Evolutionary conservation across 2,888 invertebrate species (phyloP).

Genomic region (Rhamphomyia laevipes): DNA sequence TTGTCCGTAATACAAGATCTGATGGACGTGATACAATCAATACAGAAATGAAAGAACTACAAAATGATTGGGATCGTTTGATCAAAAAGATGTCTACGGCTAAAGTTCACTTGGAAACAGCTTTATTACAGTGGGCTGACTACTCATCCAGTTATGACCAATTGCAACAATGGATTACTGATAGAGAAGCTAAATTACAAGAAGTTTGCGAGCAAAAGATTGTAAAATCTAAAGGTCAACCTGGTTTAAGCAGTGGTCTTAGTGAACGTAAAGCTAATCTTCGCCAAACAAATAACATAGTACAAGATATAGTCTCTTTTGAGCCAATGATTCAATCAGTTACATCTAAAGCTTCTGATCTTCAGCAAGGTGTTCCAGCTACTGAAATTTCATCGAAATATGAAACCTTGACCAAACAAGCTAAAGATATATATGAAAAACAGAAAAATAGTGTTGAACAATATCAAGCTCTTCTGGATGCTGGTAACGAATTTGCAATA

Average conservation of each 20-base stretch:
- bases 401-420: conserved; percentile 78
- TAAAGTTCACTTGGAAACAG: conserved; percentile 82
- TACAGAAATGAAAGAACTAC: conserved; percentile 75
- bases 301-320: conserved; percentile 92
- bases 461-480: conserved; percentile 84
- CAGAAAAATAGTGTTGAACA: conserved; percentile 83
- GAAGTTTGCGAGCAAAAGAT: conserved; percentile 80
- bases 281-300: conserved; percentile 84
- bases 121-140: conserved; percentile 88
- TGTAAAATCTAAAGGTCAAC: conserved; percentile 63
- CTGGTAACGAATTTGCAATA: conserved; percentile 80
- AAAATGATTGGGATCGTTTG: conserved; percentile 83
- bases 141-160: conserved; percentile 89
- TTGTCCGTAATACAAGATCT: conserved; percentile 72
- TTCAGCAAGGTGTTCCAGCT: conserved; percentile 82
- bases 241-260: conserved; percentile 63
- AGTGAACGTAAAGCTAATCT: conserved; percentile 82
- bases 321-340: conserved; percentile 96
- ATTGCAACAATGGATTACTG: conserved; percentile 87
- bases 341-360: conserved; percentile 82
- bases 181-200: conserved; percentile 82
- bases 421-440: conserved; percentile 77
- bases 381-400: conserved; percentile 87
- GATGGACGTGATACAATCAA: conserved; percentile 83
- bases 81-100: conserved; percentile 85